phyloP scores from a whole-genome alignment of 2,113 vertebrate genomes.

The Glaucomys volans region DNA sequence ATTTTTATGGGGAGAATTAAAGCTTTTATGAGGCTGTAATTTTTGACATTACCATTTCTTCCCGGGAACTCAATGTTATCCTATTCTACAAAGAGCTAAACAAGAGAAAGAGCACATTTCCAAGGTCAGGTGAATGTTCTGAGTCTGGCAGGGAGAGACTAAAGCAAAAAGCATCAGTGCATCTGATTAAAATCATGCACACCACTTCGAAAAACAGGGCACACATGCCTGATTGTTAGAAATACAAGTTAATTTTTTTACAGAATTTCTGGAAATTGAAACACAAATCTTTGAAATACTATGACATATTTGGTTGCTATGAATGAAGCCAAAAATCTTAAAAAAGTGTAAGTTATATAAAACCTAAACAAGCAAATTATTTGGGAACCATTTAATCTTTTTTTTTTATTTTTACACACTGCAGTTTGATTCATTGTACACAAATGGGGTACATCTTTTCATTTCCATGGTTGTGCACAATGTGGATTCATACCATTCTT shows the following conservation, averaged over 20 bases:
- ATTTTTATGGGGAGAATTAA: conserved; percentile 90
- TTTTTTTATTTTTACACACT: no score
- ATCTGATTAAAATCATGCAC: conserved; percentile 16
- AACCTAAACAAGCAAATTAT: background rate
- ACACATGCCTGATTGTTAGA: background rate
- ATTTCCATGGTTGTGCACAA: no score
- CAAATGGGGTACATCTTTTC: no score
- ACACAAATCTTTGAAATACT: background rate
- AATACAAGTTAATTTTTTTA: background rate
- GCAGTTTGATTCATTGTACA: no score
- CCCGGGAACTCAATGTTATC: conserved; percentile 81
- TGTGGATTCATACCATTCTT: no score
- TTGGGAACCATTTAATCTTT: background rate
- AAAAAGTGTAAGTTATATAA: background rate
- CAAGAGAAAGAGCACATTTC: conserved; percentile 78
- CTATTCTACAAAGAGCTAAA: conserved; percentile 73
- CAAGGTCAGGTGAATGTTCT: conserved; percentile 85
- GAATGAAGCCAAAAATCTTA: background rate
- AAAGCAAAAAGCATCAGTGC: background rate
- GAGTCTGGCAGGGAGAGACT: conserved; percentile 24
- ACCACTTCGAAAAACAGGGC: background rate
- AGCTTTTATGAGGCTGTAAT: conserved; percentile 88
- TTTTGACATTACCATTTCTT: conserved; percentile 87
- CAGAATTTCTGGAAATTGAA: background rate
- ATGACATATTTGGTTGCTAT: background rate